phyloP scores from a whole-genome alignment of 30 jellyfish, hydroid and myxozoan species.

The Sanderia malayensis region DNA sequence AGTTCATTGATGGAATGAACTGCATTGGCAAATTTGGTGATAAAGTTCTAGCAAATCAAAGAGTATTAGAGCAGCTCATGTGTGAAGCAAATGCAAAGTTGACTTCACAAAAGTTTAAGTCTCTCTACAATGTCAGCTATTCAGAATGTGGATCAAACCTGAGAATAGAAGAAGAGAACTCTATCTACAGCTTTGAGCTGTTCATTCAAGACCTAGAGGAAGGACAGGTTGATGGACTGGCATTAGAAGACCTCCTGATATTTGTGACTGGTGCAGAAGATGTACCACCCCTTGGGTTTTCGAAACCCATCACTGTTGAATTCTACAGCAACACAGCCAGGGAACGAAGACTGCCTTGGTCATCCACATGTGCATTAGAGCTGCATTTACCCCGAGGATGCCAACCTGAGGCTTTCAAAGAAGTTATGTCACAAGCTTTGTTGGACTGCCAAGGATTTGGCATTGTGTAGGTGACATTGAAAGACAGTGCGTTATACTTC shows the following conservation, averaged over 20 bases:
- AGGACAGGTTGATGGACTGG: conserved; percentile 22
- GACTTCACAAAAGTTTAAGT: conserved; percentile 18
- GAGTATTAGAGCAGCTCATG: conserved; percentile 28
- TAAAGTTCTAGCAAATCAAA: conserved; percentile 14
- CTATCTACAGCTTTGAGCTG: conserved; percentile 32
- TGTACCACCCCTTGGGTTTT: conserved; percentile 35
- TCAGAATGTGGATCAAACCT: conserved; percentile 36
- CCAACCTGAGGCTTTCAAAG: conserved; percentile 28
- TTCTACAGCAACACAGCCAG: conserved; percentile 24
- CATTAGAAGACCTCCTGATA: conserved; percentile 26
- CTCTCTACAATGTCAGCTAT: conserved; percentile 20
- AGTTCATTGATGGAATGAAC: conserved; percentile 38
- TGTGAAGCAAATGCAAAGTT: conserved; percentile 28
- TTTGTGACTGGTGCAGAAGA: conserved; percentile 34
- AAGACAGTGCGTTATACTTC: conserved; percentile 8
- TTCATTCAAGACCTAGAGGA: conserved; percentile 33
- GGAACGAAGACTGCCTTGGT: conserved; percentile 36
- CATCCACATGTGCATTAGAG: conserved; percentile 28
- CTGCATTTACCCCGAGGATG: conserved; percentile 36
- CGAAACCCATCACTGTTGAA: conserved; percentile 19
- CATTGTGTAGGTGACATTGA: not conserved
- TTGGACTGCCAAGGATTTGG: conserved; percentile 25
- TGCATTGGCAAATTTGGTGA: conserved; percentile 22
- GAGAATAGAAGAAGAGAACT: conserved; percentile 11
- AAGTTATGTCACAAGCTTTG: conserved; percentile 10